These are phyloP conservation scores for Ailuropoda melanoleuca DNA, from an alignment of 2,113 vertebrate genomes.

Conservation along the genomic window DNA sequence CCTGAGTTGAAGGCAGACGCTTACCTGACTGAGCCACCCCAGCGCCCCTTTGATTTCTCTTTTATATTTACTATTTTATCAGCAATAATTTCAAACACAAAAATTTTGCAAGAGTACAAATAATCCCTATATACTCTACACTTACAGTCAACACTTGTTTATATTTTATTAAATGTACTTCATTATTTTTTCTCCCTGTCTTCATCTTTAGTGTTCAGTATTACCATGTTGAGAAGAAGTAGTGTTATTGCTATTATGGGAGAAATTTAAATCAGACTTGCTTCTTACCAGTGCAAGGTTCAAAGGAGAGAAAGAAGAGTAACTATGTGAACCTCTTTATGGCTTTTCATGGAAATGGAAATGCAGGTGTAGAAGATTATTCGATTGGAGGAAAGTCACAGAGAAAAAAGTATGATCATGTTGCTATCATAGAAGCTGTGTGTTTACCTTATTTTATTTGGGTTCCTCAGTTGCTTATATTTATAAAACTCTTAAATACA, in stretches of 20 bases:
- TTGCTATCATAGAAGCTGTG: not conserved
- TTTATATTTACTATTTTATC: slow-evolving; percentile 9
- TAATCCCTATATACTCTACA: not conserved
- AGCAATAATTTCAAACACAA: not conserved
- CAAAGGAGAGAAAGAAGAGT: not conserved
- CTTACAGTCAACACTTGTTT: not conserved
- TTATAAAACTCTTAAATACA: not conserved
- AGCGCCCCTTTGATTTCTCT: not conserved
- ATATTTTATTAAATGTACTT: not conserved
- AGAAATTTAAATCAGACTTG: not conserved
- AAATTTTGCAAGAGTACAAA: not conserved
- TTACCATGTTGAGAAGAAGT: not conserved
- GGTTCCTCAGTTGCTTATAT: not conserved
- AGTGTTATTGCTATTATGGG: not conserved
- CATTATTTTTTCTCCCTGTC: not conserved
- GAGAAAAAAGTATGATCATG: not conserved
- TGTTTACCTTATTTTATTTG: not conserved
- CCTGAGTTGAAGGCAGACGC: not conserved
- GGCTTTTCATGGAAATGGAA: not conserved
- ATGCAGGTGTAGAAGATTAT: not conserved
- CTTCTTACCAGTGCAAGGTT: not conserved
- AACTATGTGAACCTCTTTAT: not conserved
- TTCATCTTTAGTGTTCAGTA: not conserved
- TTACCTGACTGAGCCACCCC: not conserved
- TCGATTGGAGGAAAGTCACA: not conserved